phyloP scores from a whole-genome alignment of 35 echinoderm and acorn worm genomes.

The Holothuria glaberrima region DNA sequence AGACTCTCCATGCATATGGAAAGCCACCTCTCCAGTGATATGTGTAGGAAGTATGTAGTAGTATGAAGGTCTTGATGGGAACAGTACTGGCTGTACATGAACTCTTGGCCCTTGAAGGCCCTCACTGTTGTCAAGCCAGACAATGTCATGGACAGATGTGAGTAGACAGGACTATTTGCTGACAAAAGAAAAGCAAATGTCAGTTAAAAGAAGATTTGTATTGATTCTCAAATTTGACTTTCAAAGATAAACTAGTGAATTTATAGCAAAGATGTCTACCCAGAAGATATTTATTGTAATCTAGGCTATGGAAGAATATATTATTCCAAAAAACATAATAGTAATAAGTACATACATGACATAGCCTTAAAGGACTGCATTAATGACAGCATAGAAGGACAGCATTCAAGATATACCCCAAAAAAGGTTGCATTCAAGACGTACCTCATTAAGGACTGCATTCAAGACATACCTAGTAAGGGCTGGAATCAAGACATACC shows the following conservation, averaged over 20 bases:
- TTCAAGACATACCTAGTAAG: no score
- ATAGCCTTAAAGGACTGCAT: no score
- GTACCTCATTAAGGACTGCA: no score
- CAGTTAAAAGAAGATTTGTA: background rate
- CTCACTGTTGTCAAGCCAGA: conserved; percentile 27
- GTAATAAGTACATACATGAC: background rate
- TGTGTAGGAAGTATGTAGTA: conserved; percentile 17
- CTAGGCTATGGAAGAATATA: background rate
- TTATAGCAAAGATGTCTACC: background rate
- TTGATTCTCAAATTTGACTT: no score
- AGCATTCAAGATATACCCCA: no score
- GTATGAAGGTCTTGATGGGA: conserved; percentile 23
- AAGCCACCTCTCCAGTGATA: conserved; percentile 41
- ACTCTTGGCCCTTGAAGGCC: conserved; percentile 37
- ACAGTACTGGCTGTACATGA: conserved; percentile 20
- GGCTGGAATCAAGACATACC: no score
- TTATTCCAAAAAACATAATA: background rate
- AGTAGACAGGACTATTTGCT: conserved; percentile 60
- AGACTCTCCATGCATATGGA: conserved; percentile 27
- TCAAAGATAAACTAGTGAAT: background rate
- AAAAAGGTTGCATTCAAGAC: no score
- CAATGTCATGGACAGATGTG: conserved; percentile 32
- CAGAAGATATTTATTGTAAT: background rate
- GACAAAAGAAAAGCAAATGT: background rate
- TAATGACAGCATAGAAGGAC: no score